Evolutionary conservation across 1,140 invertebrate genomes (phyloP).

Genomic region (Pogonus chalceus): DNA sequence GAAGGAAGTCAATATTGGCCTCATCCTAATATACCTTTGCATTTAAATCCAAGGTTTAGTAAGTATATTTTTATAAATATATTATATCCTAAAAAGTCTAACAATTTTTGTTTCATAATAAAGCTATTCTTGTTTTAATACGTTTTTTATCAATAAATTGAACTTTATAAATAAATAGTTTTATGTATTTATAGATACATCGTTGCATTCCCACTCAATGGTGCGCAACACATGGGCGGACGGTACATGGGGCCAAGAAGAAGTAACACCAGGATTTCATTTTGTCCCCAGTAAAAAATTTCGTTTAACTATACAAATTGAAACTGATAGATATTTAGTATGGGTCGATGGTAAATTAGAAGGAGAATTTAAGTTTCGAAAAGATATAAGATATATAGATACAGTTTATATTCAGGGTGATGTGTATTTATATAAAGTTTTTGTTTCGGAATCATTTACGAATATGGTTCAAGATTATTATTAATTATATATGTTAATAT

Average conservation of each 20-base stretch:
- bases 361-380: conserved; percentile 34
- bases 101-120: no score
- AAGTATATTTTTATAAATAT: conserved; percentile 22
- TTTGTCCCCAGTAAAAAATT: conserved; percentile 38
- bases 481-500: no score
- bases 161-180: no score
- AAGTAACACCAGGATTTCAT: conserved; percentile 36
- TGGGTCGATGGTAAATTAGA: conserved; percentile 37
- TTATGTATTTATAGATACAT: no score
- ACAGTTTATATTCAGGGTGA: conserved; percentile 40
- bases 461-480: no score
- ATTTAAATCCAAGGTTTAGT: conserved; percentile 54
- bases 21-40: conserved; percentile 49
- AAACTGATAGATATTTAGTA: conserved; percentile 31
- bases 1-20: conserved; percentile 49
- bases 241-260: conserved; percentile 37
- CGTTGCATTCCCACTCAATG: conserved; percentile 32
- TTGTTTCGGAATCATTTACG: not conserved
- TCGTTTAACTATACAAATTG: conserved; percentile 32
- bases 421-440: conserved; percentile 24
- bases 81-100: no score
- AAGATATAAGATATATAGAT: conserved; percentile 29
- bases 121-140: no score
- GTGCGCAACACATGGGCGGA: conserved; percentile 41
- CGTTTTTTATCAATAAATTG: no score